Conservation (phyloP, 1,140 invertebrate species). For the Zeugodacus cucurbitae region DNA sequence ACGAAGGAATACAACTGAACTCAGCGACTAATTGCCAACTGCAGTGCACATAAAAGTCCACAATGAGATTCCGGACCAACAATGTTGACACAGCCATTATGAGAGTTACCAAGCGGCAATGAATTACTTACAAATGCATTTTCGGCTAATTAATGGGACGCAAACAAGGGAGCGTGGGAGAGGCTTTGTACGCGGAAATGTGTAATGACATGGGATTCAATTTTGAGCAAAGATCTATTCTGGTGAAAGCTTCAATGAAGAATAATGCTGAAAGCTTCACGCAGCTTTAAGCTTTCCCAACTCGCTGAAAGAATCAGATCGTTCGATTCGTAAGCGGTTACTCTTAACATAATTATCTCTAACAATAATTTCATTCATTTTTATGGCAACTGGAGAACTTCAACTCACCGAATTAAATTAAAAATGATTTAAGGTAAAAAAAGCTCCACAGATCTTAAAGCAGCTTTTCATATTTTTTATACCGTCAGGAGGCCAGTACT, state of each 20-base stretch:
- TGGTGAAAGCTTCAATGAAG: no score
- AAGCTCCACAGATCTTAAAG: not conserved
- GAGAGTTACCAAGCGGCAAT: conserved; percentile 25
- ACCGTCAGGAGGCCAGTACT: not conserved
- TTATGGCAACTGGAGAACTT: no score
- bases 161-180: not conserved
- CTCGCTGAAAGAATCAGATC: no score
- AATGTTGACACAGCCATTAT: conserved; percentile 27
- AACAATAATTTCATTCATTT: no score
- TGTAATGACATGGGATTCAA: not conserved
- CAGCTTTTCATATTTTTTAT: not conserved
- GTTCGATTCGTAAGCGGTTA: no score
- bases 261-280: no score
- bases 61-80: not conserved
- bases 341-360: no score
- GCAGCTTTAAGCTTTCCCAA: no score
- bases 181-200: not conserved
- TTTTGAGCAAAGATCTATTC: no score
- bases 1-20: conserved; percentile 17
- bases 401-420: no score
- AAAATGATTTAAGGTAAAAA: not conserved
- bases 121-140: not conserved
- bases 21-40: conserved; percentile 13
- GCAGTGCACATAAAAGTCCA: conserved; percentile 6
- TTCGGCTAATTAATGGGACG: not conserved